Conservation (phyloP, 2,113 vertebrate genomes). For the Orthonyx spaldingii region DNA sequence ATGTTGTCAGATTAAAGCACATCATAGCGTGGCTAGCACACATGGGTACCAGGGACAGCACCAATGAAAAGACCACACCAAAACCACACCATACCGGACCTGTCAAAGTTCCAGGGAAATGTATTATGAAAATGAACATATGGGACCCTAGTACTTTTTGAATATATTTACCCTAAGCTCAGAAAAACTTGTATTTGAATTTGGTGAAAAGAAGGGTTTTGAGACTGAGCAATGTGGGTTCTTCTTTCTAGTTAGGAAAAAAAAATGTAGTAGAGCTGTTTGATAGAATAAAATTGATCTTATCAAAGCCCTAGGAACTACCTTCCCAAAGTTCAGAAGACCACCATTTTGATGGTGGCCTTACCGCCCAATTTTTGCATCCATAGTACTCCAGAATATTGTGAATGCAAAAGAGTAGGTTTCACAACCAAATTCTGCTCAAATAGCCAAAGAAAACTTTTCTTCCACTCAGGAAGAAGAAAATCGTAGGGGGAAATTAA, state of each 20-base stretch:
- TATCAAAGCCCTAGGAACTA: neutral
- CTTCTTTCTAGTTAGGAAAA: neutral
- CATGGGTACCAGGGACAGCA: neutral
- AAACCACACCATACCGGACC: neutral
- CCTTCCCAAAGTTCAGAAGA: neutral
- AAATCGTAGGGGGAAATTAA: neutral
- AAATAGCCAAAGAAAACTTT: neutral
- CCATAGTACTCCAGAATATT: neutral
- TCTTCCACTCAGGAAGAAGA: neutral
- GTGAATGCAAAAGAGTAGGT: neutral
- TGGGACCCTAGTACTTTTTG: neutral
- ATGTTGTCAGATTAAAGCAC: neutral
- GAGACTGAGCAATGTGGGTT: accelerated
- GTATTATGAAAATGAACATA: neutral
- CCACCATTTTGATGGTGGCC: neutral
- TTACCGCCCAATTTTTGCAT: neutral
- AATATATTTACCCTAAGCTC: neutral
- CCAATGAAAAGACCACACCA: neutral
- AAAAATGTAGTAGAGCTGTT: neutral
- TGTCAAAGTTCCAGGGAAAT: neutral
- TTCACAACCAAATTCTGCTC: neutral
- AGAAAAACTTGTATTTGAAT: neutral
- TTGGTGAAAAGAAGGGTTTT: neutral
- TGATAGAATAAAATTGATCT: neutral
- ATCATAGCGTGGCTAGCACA: neutral